These are phyloP conservation scores for Chunga burmeisteri DNA, from an alignment of 2,113 vertebrate species.

Conservation along the genomic window DNA sequence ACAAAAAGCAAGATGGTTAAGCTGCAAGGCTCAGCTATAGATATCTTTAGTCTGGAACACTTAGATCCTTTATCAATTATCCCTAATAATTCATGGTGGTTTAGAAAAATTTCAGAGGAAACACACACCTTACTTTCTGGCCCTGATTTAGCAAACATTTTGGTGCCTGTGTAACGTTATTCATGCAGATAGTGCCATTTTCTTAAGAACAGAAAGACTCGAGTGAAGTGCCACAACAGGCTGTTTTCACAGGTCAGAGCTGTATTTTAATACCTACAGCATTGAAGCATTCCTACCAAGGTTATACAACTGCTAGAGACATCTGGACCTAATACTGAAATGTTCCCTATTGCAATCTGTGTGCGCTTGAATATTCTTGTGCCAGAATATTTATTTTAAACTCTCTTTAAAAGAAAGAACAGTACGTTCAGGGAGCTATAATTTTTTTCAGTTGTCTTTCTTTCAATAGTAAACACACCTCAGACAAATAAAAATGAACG, in stretches of 20 bases:
- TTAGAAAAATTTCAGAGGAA: slow-evolving; percentile 5
- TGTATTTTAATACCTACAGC: background rate
- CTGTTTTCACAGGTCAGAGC: background rate
- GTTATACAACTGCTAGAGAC: slow-evolving; percentile 30
- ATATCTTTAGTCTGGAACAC: background rate
- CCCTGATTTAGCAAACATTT: background rate
- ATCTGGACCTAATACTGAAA: slow-evolving; percentile 24
- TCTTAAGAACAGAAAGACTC: background rate
- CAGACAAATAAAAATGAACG: background rate
- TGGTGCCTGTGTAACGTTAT: background rate
- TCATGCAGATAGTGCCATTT: background rate
- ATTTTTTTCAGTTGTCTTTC: background rate
- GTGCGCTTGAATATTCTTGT: background rate
- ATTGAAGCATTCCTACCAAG: background rate
- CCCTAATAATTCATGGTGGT: background rate
- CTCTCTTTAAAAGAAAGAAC: background rate
- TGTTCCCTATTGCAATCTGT: background rate
- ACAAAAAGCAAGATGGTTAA: background rate
- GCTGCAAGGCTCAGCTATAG: background rate
- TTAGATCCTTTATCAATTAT: background rate
- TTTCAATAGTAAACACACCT: background rate
- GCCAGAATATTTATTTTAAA: background rate
- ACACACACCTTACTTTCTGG: background rate
- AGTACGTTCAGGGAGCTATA: background rate
- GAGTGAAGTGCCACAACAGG: background rate